phyloP scores from a whole-genome alignment of 2,888 invertebrate species.

The Artemia sinica region DNA sequence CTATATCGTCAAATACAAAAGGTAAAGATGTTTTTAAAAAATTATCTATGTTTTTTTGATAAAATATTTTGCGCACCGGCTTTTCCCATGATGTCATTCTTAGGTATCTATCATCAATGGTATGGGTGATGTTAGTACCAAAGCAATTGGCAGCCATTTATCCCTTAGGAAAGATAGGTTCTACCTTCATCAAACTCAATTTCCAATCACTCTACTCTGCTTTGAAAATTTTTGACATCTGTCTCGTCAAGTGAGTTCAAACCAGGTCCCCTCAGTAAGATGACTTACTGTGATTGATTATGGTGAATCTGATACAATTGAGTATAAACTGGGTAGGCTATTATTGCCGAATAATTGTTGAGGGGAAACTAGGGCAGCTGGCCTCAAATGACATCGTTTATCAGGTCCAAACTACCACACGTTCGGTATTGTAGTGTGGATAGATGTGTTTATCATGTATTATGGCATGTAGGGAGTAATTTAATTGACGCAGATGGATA shows the following conservation, averaged over 20 bases:
- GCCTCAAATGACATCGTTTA: background rate
- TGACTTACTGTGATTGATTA: slow-evolving; percentile 9
- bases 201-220: background rate
- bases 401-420: background rate
- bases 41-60: too few species aligned
- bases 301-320: slow-evolving; percentile 12
- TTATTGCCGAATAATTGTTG: slow-evolving; percentile 11
- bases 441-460: slow-evolving; percentile 6
- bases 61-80: too few species aligned
- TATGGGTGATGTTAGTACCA: too few species aligned
- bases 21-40: too few species aligned
- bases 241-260: background rate
- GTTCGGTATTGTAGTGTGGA: slow-evolving; percentile 2
- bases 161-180: too few species aligned
- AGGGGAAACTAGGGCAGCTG: slow-evolving; percentile 13
- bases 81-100: too few species aligned
- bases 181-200: too few species aligned
- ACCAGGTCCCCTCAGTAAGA: slow-evolving; percentile 1
- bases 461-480: background rate
- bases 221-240: slow-evolving; percentile 11
- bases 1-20: too few species aligned
- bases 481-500: too few species aligned
- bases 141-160: too few species aligned
- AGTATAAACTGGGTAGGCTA: slow-evolving; percentile 10
- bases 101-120: too few species aligned